Evolutionary conservation across 2,888 invertebrate species (phyloP).

Genomic region (Lottia scabra): DNA sequence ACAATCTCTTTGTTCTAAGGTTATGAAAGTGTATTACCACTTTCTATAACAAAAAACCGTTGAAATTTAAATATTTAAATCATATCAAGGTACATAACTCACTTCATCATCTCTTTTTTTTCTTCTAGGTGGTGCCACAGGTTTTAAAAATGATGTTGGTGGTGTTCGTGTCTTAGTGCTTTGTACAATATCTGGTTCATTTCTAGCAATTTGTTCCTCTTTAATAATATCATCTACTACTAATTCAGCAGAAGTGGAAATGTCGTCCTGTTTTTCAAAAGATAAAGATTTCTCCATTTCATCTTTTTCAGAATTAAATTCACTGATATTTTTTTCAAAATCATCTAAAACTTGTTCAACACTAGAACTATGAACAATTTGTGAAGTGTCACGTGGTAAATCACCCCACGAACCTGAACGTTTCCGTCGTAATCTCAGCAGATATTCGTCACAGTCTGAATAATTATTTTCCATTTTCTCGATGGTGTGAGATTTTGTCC

Average conservation of each 20-base stretch:
- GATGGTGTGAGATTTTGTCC: conserved; percentile 36
- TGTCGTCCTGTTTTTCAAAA: conserved; percentile 6
- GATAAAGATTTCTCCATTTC: conserved; percentile 34
- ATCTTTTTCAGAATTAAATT: conserved; percentile 34
- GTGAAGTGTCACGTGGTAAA: conserved; percentile 31
- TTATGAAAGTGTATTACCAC: too few relatives aligned
- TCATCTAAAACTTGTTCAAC: conserved; percentile 4
- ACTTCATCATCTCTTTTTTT: conserved; percentile 37
- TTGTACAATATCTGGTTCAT: conserved; percentile 91
- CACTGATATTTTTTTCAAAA: conserved; percentile 19
- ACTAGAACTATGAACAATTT: neutral
- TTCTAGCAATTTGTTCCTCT: conserved; percentile 40
- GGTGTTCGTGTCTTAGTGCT: conserved; percentile 79
- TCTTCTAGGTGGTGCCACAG: conserved; percentile 57
- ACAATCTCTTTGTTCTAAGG: too few relatives aligned
- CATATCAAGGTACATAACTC: too few relatives aligned
- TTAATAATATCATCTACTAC: conserved; percentile 50
- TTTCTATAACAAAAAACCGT: too few relatives aligned
- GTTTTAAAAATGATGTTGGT: conserved; percentile 44
- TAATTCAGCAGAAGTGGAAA: conserved; percentile 8
- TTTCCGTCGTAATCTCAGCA: conserved; percentile 23
- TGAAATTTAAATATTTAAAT: too few relatives aligned
- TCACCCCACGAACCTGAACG: conserved; percentile 40
- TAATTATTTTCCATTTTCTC: conserved; percentile 39
- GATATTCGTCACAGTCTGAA: neutral